phyloP scores from a whole-genome alignment of 2,888 invertebrate species.

The Ochropleura leucogaster region DNA sequence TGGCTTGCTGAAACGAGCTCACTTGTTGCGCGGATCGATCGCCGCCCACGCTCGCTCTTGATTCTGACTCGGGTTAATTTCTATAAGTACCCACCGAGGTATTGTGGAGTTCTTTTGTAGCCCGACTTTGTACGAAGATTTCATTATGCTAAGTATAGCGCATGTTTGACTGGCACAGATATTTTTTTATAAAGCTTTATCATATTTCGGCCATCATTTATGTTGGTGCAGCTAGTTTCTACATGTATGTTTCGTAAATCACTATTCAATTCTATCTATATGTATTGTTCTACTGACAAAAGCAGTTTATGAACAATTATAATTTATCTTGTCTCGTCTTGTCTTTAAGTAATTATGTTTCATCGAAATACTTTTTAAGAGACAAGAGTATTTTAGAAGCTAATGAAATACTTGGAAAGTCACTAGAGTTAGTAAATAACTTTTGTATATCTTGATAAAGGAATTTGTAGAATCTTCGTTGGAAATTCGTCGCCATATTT shows the following conservation, averaged over 20 bases:
- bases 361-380: background rate
- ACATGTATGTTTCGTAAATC: background rate
- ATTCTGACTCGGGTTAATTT: constrained; percentile 77
- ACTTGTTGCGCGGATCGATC: constrained; percentile 84
- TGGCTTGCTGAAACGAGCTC: constrained; percentile 60
- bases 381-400: background rate
- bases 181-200: constrained; percentile 28
- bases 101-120: constrained; percentile 68
- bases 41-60: constrained; percentile 73
- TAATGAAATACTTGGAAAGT: constrained; percentile 5
- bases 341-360: background rate
- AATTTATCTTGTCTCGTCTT: background rate
- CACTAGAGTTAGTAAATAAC: background rate
- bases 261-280: background rate
- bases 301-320: background rate
- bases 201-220: background rate
- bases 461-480: background rate
- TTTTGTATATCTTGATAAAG: constrained; percentile 6
- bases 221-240: background rate
- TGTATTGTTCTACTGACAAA: background rate
- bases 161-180: constrained; percentile 9
- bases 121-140: constrained; percentile 49
- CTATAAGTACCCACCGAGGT: constrained; percentile 72
- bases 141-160: constrained; percentile 55
- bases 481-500: background rate